Conservation (phyloP, 2,888 invertebrate genomes). For the Brachypterus glaber region DNA sequence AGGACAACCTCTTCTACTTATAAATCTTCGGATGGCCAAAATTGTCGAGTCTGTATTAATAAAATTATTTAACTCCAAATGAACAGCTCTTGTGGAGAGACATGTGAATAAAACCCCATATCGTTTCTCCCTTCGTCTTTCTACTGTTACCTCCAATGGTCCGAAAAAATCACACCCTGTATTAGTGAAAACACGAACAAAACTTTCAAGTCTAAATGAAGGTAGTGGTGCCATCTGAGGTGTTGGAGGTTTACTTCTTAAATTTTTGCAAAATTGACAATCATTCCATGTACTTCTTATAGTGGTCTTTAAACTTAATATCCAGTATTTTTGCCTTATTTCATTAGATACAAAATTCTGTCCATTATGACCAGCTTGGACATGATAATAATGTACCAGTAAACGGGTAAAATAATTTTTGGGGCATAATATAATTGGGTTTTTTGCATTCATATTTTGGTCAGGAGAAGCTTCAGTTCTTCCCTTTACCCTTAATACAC, state of each 20-base stretch:
- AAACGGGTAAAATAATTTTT: constrained; percentile 3
- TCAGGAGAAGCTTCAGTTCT: too few species aligned
- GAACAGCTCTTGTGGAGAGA: constrained; percentile 11
- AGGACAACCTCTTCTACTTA: constrained; percentile 9
- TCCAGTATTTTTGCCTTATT: constrained; percentile 9
- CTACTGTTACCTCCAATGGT: constrained; percentile 11
- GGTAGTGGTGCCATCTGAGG: constrained; percentile 12
- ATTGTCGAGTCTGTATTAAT: too few species aligned
- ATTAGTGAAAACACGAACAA: constrained; percentile 7
- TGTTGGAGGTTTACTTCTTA: neutral
- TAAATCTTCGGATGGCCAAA: constrained; percentile 4
- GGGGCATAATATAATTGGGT: constrained; percentile 4
- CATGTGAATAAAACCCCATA: too few species aligned
- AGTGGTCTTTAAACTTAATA: constrained; percentile 5
- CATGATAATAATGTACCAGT: constrained; percentile 4
- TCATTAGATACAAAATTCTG: constrained; percentile 9
- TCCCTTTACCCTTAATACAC: constrained; percentile 6
- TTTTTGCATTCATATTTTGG: too few species aligned
- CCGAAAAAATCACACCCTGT: constrained; percentile 14
- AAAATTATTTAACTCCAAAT: constrained; percentile 8
- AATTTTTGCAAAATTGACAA: constrained; percentile 5
- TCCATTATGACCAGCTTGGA: neutral
- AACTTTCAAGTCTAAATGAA: constrained; percentile 5
- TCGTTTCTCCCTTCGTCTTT: constrained; percentile 12
- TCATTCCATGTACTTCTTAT: constrained; percentile 2